Percentiles rank a stretch among this genome's conserved stretches.
Conservation (phyloP, 2,797 vertebrate genomes). For the Tadarida brasiliensis region DNA sequence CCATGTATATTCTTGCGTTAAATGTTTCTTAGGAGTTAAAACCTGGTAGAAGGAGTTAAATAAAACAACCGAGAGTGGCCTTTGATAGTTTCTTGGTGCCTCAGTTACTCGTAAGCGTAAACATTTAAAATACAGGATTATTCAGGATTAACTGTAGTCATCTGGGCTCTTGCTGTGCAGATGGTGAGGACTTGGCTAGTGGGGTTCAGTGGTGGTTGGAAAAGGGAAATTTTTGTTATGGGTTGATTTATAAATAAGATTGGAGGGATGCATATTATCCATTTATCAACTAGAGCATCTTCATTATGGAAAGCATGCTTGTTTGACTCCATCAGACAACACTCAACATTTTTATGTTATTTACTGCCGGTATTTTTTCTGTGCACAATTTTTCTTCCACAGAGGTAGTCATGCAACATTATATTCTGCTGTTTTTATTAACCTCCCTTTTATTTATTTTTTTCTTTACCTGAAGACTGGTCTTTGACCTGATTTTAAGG, state of each 20-base stretch:
- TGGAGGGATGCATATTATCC: not conserved
- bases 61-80: not conserved
- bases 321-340: not conserved
- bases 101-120: not conserved
- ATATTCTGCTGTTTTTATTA: conserved; percentile 33
- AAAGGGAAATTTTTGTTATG: not conserved
- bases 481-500: conserved; percentile 55
- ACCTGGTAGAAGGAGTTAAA: not conserved
- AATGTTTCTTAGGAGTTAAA: not conserved
- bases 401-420: not conserved
- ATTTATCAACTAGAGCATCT: not conserved
- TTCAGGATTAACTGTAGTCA: not conserved
- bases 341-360: not conserved
- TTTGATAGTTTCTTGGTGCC: not conserved
- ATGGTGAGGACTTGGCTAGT: not conserved
- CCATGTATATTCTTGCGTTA: not conserved
- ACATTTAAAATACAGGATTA: not conserved
- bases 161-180: not conserved
- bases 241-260: conserved; percentile 43
- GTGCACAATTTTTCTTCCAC: not conserved
- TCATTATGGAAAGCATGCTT: not conserved
- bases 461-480: conserved; percentile 40
- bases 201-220: not conserved
- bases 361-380: not conserved
- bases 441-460: not conserved